Conservation (phyloP, 2,113 vertebrate genomes). For the Perca fluviatilis region DNA sequence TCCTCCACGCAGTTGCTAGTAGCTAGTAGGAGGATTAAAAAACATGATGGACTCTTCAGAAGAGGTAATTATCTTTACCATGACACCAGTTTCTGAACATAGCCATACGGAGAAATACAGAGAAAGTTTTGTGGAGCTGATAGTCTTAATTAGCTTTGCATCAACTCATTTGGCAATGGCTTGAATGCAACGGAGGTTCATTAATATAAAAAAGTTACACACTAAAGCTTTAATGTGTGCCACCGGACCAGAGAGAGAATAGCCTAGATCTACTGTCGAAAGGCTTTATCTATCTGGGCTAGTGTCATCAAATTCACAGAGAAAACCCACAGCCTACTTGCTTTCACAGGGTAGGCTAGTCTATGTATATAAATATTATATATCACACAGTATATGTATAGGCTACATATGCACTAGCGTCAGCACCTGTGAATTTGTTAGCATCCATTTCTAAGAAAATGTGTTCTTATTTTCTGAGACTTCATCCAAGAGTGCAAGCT, state of each 20-base stretch:
- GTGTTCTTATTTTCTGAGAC: neutral
- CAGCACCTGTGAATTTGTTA: neutral
- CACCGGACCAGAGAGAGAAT: neutral
- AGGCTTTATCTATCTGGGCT: neutral
- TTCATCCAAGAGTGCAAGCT: neutral
- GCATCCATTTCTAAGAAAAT: neutral
- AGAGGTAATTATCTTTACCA: too few species aligned
- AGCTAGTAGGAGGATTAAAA: too few species aligned
- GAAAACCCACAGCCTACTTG: slow-evolving; percentile 1
- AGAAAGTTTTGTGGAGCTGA: too few species aligned
- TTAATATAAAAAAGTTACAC: too few species aligned
- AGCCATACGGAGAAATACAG: too few species aligned
- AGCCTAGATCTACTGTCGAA: neutral
- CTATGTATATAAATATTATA: neutral
- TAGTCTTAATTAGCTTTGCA: too few species aligned
- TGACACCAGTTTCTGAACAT: too few species aligned
- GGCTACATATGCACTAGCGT: neutral
- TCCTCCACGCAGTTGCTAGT: too few species aligned
- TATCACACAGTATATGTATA: neutral
- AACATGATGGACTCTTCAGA: too few species aligned
- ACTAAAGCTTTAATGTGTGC: neutral
- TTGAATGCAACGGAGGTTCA: too few species aligned
- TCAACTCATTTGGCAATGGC: too few species aligned
- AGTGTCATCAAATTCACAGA: slow-evolving; percentile 1
- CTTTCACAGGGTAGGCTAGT: neutral